A percentile compares a stretch with the other conserved stretches of the same genome.
Conservation (phyloP, 2,113 vertebrate genomes). For the Lasiurus borealis region DNA sequence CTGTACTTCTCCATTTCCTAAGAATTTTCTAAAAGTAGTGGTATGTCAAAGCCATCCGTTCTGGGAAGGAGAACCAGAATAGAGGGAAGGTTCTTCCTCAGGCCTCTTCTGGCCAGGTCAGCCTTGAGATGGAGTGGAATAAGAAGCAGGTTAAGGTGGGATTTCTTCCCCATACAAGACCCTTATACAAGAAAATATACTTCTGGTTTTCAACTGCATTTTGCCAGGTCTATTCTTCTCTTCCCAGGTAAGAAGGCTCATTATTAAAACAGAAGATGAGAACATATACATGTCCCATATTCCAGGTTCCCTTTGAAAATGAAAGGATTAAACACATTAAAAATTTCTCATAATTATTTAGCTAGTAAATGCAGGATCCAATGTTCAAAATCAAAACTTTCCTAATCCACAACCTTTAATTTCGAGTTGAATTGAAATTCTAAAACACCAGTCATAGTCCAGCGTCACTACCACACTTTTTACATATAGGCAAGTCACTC, state of each 20-base stretch:
- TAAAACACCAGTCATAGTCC: not conserved
- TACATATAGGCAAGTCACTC: not conserved
- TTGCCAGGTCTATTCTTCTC: not conserved
- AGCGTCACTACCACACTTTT: not conserved
- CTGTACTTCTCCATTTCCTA: not conserved
- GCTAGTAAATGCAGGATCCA: not conserved
- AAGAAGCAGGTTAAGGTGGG: not conserved
- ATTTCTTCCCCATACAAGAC: rapidly evolving
- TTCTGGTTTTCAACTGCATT: not conserved
- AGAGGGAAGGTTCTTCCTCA: not conserved
- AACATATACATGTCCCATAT: not conserved
- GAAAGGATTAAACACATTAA: not conserved
- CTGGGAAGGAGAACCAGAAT: not conserved
- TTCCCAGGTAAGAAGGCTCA: not conserved
- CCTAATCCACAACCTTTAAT: not conserved
- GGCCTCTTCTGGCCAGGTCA: not conserved
- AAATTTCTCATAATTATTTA: not conserved
- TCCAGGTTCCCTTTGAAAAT: not conserved
- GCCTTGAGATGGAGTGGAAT: not conserved
- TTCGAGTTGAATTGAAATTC: not conserved
- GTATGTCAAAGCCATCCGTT: not conserved
- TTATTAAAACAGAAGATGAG: not conserved
- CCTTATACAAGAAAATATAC: not conserved
- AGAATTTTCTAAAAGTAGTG: not conserved
- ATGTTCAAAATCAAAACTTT: not conserved